Evolutionary conservation across 2,888 invertebrate genomes (phyloP).

Genomic region (Diabrotica balteata): DNA sequence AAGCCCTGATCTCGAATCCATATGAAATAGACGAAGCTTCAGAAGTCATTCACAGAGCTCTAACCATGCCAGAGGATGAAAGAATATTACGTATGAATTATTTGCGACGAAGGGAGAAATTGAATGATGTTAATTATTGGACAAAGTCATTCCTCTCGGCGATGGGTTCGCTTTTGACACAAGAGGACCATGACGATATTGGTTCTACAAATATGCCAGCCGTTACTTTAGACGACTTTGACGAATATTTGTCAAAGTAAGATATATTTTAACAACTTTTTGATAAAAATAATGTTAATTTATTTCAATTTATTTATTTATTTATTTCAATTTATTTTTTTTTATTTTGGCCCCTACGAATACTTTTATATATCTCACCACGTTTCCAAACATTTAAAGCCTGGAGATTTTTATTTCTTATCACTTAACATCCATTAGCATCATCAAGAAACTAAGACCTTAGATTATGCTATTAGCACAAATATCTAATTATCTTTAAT

Average conservation of each 20-base stretch:
- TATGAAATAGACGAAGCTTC: slow-evolving; percentile 89
- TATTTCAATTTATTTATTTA: no score
- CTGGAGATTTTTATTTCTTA: no score
- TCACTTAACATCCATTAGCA: no score
- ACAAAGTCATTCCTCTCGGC: slow-evolving; percentile 87
- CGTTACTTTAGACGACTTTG: slow-evolving; percentile 89
- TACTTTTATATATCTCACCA: no score
- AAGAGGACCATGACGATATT: slow-evolving; percentile 81
- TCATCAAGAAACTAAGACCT: no score
- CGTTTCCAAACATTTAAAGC: no score
- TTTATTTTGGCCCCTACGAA: no score
- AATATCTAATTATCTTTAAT: no score
- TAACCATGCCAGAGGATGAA: slow-evolving; percentile 91
- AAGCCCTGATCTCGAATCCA: slow-evolving; percentile 88
- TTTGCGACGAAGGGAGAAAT: slow-evolving; percentile 78
- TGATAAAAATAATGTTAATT: no score
- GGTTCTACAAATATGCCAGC: slow-evolving; percentile 88
- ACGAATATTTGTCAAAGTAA: slow-evolving; percentile 86
- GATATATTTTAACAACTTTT: slow-evolving; percentile 47
- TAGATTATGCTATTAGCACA: no score
- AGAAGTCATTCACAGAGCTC: slow-evolving; percentile 84
- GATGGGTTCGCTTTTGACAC: slow-evolving; percentile 77
- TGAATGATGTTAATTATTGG: slow-evolving; percentile 88
- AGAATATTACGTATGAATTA: slow-evolving; percentile 86
- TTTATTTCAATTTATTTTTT: no score